A percentile compares a stretch with the other conserved stretches of the same genome.
Conservation (phyloP, 2,888 invertebrate genomes). For the Mechanitis messenoides region DNA sequence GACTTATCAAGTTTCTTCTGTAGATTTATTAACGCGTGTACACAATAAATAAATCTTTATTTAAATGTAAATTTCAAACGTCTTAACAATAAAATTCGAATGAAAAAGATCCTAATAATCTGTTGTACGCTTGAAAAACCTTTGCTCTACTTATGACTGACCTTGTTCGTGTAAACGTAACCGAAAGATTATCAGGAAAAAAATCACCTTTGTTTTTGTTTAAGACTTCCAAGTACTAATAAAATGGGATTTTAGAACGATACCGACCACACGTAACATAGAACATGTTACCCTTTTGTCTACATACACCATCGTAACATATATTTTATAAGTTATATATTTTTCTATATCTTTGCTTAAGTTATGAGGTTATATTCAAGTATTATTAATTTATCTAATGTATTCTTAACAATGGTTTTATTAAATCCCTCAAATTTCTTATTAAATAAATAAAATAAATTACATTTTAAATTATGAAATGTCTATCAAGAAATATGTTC, state of each 20-base stretch:
- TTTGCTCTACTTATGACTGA: constrained; percentile 5
- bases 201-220: constrained; percentile 3
- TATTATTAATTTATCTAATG: not conserved
- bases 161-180: constrained; percentile 5
- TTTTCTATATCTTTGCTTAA: not conserved
- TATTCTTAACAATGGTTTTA: not conserved
- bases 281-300: not conserved
- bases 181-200: constrained; percentile 4
- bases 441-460: constrained; percentile 35
- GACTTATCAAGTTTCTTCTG: constrained; percentile 15
- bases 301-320: not conserved
- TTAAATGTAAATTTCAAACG: not conserved
- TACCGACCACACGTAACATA: not conserved
- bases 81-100: not conserved
- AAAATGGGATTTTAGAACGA: not conserved
- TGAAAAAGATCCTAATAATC: constrained; percentile 3
- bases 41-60: constrained; percentile 4
- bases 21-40: not conserved
- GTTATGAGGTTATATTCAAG: not conserved
- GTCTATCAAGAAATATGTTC: constrained; percentile 59
- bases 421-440: not conserved
- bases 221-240: not conserved
- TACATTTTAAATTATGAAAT: constrained; percentile 46
- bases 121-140: constrained; percentile 6
- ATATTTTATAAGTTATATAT: no score